A percentile compares a stretch with the other conserved stretches of the same genome.
These are phyloP conservation scores for Willowsia nigromaculata DNA, from an alignment of 2,888 invertebrate genomes.

Conservation along the genomic window DNA sequence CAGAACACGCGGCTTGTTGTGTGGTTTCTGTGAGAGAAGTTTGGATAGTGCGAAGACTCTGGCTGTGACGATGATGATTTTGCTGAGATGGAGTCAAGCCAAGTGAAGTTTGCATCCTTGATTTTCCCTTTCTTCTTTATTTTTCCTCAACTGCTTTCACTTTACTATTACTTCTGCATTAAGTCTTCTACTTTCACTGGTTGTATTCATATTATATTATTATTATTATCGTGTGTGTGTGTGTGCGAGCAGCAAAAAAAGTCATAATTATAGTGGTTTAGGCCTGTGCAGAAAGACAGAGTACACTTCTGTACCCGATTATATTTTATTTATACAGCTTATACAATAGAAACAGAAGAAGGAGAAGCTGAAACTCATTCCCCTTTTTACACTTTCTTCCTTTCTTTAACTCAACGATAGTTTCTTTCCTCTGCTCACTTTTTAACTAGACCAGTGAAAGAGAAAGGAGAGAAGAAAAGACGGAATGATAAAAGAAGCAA, in stretches of 20 bases:
- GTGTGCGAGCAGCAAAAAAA: too few relatives aligned
- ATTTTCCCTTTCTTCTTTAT: constrained; percentile 19
- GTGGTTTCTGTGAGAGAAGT: constrained; percentile 21
- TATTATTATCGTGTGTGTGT: neutral
- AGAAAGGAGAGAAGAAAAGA: constrained; percentile 3
- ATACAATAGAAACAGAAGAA: neutral
- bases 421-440: constrained; percentile 43
- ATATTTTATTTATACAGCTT: constrained; percentile 18
- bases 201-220: constrained; percentile 17
- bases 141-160: neutral
- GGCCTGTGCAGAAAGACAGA: neutral
- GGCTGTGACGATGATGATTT: constrained; percentile 38
- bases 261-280: neutral
- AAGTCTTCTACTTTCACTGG: neutral
- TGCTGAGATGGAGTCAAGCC: constrained; percentile 58
- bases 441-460: constrained; percentile 49
- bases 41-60: constrained; percentile 19
- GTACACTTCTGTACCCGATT: neutral
- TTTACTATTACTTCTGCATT: neutral
- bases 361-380: constrained; percentile 18
- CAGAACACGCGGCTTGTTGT: constrained; percentile 28
- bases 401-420: constrained; percentile 15
- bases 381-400: constrained; percentile 9
- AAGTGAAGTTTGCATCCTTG: constrained; percentile 63
- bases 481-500: neutral